Conservation (phyloP, 2,113 vertebrate species). For the Argyrosomus japonicus region DNA sequence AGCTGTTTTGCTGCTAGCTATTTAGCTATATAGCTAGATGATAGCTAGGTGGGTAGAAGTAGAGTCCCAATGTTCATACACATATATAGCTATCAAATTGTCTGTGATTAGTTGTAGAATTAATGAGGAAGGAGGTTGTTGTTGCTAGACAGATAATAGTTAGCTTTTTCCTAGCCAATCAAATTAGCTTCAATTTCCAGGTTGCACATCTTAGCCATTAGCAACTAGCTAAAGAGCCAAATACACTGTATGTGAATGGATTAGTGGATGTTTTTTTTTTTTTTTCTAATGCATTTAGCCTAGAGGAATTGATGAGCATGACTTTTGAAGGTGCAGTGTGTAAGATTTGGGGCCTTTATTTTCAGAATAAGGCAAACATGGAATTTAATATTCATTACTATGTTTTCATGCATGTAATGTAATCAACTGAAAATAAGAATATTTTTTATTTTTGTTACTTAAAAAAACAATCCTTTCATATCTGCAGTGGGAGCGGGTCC, state of each 20-base stretch:
- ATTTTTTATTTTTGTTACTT: too few relatives aligned
- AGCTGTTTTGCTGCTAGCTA: not conserved
- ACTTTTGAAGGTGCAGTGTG: not conserved
- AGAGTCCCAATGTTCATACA: too few relatives aligned
- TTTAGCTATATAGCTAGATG: too few relatives aligned
- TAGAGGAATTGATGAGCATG: not conserved
- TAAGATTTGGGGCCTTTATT: too few relatives aligned
- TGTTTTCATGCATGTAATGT: too few relatives aligned
- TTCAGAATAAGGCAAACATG: too few relatives aligned
- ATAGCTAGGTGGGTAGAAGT: not conserved
- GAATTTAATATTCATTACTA: too few relatives aligned
- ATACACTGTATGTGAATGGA: not conserved
- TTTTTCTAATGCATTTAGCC: not conserved
- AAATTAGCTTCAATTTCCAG: not conserved
- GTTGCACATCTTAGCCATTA: too few relatives aligned
- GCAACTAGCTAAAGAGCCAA: not conserved
- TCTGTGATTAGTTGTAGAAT: not conserved
- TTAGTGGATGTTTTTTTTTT: not conserved
- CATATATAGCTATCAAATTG: not conserved
- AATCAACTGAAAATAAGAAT: too few relatives aligned
- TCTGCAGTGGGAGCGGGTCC: too few relatives aligned
- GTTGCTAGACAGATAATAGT: not conserved
- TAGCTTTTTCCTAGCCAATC: not conserved
- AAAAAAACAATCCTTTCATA: too few relatives aligned
- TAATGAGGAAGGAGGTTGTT: not conserved